Percentiles rank a stretch among this genome's conserved stretches.
These are phyloP conservation scores for Ceriagrion tenellum DNA, from an alignment of 2,888 invertebrate species.

Conservation along the genomic window DNA sequence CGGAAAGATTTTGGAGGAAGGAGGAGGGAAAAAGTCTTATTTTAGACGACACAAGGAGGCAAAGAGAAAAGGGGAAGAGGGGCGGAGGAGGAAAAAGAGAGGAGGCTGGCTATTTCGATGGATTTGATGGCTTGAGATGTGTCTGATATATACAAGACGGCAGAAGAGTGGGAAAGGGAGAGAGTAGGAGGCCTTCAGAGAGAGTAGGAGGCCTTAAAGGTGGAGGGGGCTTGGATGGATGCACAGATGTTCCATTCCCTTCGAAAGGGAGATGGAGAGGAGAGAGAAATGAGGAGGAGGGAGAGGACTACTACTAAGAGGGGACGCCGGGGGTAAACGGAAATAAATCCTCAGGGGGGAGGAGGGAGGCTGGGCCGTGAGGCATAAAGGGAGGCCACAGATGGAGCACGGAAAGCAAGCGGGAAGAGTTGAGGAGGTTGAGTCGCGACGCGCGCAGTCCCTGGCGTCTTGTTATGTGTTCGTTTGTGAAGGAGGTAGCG, in stretches of 20 bases:
- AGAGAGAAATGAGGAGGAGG: neutral
- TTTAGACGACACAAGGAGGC: conserved; percentile 62
- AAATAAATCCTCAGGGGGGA: conserved; percentile 40
- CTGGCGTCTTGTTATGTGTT: conserved; percentile 8
- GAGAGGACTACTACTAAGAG: conserved; percentile 15
- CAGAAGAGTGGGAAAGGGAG: neutral
- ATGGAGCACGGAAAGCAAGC: neutral
- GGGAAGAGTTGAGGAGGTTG: neutral
- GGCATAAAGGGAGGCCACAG: conserved; percentile 46
- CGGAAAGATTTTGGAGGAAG: conserved; percentile 24
- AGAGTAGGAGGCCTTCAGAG: neutral
- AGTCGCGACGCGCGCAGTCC: neutral
- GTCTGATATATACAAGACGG: conserved; percentile 65
- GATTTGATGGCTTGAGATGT: conserved; percentile 66
- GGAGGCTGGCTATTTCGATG: conserved; percentile 56
- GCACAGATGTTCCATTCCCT: conserved; percentile 63
- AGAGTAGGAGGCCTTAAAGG: neutral
- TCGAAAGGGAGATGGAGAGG: neutral
- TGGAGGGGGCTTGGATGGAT: neutral
- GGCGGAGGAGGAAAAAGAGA: neutral
- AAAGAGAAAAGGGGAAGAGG: conserved; percentile 22
- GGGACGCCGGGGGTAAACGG: conserved; percentile 54
- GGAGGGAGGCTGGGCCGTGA: neutral
- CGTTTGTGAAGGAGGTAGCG: neutral
- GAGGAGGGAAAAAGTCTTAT: conserved; percentile 51